A percentile compares a stretch with the other conserved stretches of the same genome.
Conservation (phyloP, 1,140 invertebrate species). For the Tetranychus cinnabarinus region DNA sequence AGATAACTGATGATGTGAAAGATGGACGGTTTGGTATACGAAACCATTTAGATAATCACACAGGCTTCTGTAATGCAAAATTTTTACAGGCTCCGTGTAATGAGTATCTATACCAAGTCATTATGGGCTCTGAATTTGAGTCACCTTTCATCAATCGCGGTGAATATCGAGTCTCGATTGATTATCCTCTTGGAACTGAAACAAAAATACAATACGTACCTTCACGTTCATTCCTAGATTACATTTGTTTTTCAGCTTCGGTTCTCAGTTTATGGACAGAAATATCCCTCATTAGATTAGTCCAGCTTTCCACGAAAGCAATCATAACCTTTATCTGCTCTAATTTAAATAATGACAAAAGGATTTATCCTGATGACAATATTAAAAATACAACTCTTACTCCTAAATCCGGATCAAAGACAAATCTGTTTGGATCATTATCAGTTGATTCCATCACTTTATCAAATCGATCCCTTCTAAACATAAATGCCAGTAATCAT, state of each 20-base stretch:
- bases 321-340: no score
- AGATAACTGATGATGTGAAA: neutral
- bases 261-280: neutral
- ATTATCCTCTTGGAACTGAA: neutral
- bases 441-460: no score
- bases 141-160: neutral
- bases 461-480: no score
- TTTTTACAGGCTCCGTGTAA: neutral
- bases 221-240: neutral
- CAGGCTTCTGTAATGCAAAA: neutral
- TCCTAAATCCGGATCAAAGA: no score
- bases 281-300: neutral
- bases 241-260: neutral
- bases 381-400: no score
- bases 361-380: no score
- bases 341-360: no score
- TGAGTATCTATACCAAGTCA: neutral
- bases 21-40: neutral
- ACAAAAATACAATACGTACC: neutral
- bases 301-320: no score
- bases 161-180: neutral
- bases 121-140: neutral
- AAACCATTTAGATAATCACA: neutral
- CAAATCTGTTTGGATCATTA: no score
- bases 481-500: no score